Base-by-base conservation (phyloP, 2,888 invertebrate species). In the Drosophila antonietae region DNA sequence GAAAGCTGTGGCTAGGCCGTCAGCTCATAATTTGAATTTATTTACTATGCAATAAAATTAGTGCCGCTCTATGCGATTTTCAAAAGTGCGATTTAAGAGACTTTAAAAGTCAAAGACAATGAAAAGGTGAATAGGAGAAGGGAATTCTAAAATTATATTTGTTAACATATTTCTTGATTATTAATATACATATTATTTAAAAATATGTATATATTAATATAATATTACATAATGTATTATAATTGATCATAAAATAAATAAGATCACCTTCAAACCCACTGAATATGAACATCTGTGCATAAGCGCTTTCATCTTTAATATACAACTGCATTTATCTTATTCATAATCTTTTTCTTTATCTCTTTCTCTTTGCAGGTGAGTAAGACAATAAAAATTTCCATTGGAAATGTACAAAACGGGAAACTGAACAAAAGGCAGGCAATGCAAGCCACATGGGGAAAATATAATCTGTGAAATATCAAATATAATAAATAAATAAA, bases 341-440 rank as follows among this genome's bases (percentile, higher is more conserved):
- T 76, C 78, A 57, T 33, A 10, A 47, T 20, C 20, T 63, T 37
- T 37, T n/a, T 62, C 41, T 67, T 35, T 46, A 35, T 12, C 43
- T 46, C 20, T 55, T 31, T 60, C 23, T 72, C 61, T 37, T 85
- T 82, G 28, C 73, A 80, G 80, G 83, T 82, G 80, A 85, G 85
- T 82, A 85, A 84, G 55, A 56, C 82, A 49, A 61, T 56, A 43
- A 59, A 72, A 67, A 20, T 70, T 52, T 47, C 31, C 68, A 68
- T 56, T 43, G 59, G 56, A 49, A 46, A 23, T 23, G 46, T 3
- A 23, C 44, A 73, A 47, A 37, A 20, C 44, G 52, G 49, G 31
- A 33, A 39, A 20, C 15, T 10, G 53, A 78, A 55, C 66, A 37
- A 53, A 70, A 75, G 55, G 53, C 76, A 49, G 56, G 72, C 59